These are phyloP conservation scores for Hetaerina titia DNA, from an alignment of 2,888 invertebrate genomes.

Conservation along the genomic window DNA sequence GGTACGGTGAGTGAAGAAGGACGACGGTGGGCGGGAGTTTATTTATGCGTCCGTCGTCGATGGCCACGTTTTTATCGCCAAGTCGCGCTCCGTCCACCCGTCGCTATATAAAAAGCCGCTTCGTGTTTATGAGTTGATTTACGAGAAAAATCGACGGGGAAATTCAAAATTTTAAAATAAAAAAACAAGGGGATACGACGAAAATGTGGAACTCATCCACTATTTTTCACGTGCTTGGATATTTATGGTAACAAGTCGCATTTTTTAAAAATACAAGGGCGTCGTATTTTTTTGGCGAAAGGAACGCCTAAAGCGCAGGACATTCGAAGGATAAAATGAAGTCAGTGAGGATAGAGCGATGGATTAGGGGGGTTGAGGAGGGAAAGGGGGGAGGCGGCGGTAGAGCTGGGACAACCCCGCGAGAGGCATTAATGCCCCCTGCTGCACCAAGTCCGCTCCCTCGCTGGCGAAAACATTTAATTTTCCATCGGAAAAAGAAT, in stretches of 20 bases:
- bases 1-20: neutral
- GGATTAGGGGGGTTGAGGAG: neutral
- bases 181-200: neutral
- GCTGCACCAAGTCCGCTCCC: neutral
- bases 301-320: neutral
- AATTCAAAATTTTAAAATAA: neutral
- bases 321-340: neutral
- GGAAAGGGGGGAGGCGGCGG: neutral
- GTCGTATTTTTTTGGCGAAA: neutral
- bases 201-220: neutral
- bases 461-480: neutral
- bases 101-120: slow-evolving; percentile 5
- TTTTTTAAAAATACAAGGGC: neutral
- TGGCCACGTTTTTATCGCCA: slow-evolving; percentile 28
- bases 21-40: neutral
- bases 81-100: neutral
- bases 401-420: neutral
- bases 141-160: neutral
- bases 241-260: neutral
- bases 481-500: neutral
- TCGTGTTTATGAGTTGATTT: slow-evolving; percentile 33
- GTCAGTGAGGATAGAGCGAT: too few relatives aligned
- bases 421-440: neutral
- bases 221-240: neutral
- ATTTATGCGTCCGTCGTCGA: slow-evolving; percentile 19